Base-by-base conservation (phyloP, 2,797 vertebrate species). In the Hozukius guyotensis region DNA sequence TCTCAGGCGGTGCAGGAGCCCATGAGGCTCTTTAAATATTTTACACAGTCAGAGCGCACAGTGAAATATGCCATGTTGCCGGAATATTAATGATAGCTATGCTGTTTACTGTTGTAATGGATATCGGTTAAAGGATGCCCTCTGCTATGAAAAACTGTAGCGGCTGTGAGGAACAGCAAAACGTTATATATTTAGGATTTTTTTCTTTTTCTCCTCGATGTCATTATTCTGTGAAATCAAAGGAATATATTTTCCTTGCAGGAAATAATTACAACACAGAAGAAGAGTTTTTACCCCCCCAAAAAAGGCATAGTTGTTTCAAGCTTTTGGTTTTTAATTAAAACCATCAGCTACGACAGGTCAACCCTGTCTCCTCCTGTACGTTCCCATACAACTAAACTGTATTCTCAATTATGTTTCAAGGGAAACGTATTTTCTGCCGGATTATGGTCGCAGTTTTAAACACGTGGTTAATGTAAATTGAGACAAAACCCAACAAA, bases 11-110 rank as follows among this genome's bases (percentile, higher is more conserved):
- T 36, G 61, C 65, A 79, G 61, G 78, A 60, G 20, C 75, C 75
- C 65, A 24, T 14, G 46, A 66, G 67, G 34, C 72, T 65, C 77
- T 81, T 85, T 66, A 71, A 87, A 92, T 86, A 91, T 88, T 88
- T 87, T 68, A 83, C 73, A 68, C 60, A 70, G 59, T 65, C 46
- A 14, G 64, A 29, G 59, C 11, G 0, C 69, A 31, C 27, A 57
- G 42, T 6, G 66, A 77, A 83, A 75, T 52, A 68, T 6, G 49
- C 29, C 5, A 9, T 11, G 24, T 70, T 72, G 42, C 6, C 56
- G 65, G 78, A 80, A 87, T 87, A 81, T 68, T 80, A 83, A 88
- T 72, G 59, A 73, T 2, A 53, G 38, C 55, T 27, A 4, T 49
- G 65, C 22, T 86, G 65, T 81, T 88, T 80, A 20, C 61, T 66